Evolutionary conservation across 2,888 invertebrate genomes (phyloP), one percentile per base, ranked within the genome.

Genomic region (Brachyopa scutellaris): DNA sequence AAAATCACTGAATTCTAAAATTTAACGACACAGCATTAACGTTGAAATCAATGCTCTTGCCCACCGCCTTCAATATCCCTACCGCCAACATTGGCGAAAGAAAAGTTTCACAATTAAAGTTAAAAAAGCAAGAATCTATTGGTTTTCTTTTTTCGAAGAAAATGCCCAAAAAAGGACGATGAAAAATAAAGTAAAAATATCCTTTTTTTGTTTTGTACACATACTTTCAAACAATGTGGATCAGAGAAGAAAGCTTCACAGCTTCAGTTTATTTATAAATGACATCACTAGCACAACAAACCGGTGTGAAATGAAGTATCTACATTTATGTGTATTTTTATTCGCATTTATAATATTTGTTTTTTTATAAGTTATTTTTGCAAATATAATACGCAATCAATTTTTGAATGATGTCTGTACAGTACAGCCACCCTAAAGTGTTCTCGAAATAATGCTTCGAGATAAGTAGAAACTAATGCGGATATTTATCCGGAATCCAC

Each of bases 1-100:
- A 70, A 77, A 77, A 64, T 77, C 62, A 69, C 36, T 61, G 76
- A 69, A 45, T 61, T 67, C 69, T 69, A 29, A 62, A 61, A 70
- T 70, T 70, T 64, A 64, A 77, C 70, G 62, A 57, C 49, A 40
- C 21, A 42, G 21, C 40, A 64, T 77, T 61, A 55, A 70, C 33
- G 62, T 55, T 62, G 45, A 45, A 53, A 62, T 62, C 72, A 53
- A 47, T 47, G 23, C 26, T 26, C 26, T 7, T 13, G 0, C 2
- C 7, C 21, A 23, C 19, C 40, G 9, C n/a, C n/a, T n/a, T n/a
- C n/a, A n/a, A n/a, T n/a, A n/a, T n/a, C n/a, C n/a, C n/a, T n/a
- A n/a, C n/a, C n/a, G n/a, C n/a, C n/a, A n/a, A n/a, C n/a, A n/a
- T n/a, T n/a, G n/a, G n/a, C n/a, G n/a, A n/a, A n/a, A n/a, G n/a